Evolutionary conservation across 1,140 invertebrate species (phyloP), one percentile per base, ranked within the genome.

Genomic region (Nylanderia fulva): DNA sequence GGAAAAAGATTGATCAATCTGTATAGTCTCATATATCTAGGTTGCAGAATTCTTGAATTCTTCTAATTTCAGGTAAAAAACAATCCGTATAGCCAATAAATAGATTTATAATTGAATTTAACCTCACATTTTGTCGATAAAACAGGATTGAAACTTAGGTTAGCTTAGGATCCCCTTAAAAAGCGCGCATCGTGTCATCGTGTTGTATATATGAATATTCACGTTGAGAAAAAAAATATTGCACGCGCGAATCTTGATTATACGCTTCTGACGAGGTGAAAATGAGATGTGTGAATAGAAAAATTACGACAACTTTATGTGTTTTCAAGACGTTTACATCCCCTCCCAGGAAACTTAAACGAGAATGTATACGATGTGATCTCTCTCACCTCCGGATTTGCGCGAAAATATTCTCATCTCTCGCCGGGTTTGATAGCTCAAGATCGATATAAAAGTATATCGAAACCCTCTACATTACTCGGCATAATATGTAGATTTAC

Each of bases 401-500:
- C 54, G 33, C 60, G 79, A 72, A 56, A 71, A 52, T 54, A 61
- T 29, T 68, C 15, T 48, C 60, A 60, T 39, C 48, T 39, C 48
- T 48, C 29, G 36, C 54, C n/a, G 9, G 18, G n/a, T n/a, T 45
- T 33, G 77, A 82, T 72, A 54, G 76, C n/a, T 48, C 27, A 6
- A n/a, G 42, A 71, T 86, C 60, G 42, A 79, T 48, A 48, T 52
- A 45, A 39, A 6, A n/a, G n/a, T n/a, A n/a, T 18, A 63, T 58
- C 68, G 68, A 52, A 74, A 79, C n/a, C 39, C 58, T 13, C 54
- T 29, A 60, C 72, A 77, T 86, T 58, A 54, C 24, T 66, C 80
- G 54, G 85, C 48, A 86, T 90, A 90, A 90, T 90, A 60, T 82
- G 54, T 66, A 85, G 82, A 89, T 90, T 87, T 89, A 72, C 82